Percentiles rank a stretch among this genome's conserved stretches.
Conservation (phyloP, 1,140 invertebrate genomes). For the Diachasmimorpha longicaudata region DNA sequence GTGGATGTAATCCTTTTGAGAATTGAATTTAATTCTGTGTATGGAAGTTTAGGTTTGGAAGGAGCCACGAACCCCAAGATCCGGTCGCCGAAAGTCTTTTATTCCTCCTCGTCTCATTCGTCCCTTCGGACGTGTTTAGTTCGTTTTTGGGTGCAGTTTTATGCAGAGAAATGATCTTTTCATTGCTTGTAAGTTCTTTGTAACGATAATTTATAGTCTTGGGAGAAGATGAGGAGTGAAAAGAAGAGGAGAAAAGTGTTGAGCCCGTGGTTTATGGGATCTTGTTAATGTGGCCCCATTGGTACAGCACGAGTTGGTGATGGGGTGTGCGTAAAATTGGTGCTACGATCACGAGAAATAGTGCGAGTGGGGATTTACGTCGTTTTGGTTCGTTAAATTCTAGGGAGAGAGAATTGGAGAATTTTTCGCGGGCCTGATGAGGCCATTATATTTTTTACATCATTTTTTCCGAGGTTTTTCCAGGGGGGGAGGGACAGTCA, state of each 20-base stretch:
- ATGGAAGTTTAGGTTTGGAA: not conserved
- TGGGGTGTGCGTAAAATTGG: not conserved
- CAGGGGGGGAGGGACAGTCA: no score
- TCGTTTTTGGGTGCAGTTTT: not conserved
- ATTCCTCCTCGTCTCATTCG: not conserved
- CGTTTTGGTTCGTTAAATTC: no score
- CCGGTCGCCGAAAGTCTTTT: not conserved
- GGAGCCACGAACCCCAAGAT: not conserved
- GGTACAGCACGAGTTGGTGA: not conserved
- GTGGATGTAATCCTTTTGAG: not conserved
- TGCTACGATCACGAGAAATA: no score
- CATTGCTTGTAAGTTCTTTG: not conserved
- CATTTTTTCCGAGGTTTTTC: no score
- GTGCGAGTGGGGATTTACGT: no score
- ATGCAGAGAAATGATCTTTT: constrained; percentile 1
- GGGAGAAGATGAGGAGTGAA: not conserved
- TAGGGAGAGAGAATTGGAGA: no score
- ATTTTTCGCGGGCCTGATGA: no score
- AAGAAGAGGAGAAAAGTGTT: not conserved
- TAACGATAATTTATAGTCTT: not conserved
- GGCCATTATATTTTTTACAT: no score
- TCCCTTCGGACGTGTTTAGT: not conserved
- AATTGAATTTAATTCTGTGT: not conserved
- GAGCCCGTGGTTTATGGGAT: not conserved
- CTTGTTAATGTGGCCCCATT: not conserved